Base-by-base conservation (phyloP, 2,113 vertebrate genomes). In the Prochilodus magdalenae region DNA sequence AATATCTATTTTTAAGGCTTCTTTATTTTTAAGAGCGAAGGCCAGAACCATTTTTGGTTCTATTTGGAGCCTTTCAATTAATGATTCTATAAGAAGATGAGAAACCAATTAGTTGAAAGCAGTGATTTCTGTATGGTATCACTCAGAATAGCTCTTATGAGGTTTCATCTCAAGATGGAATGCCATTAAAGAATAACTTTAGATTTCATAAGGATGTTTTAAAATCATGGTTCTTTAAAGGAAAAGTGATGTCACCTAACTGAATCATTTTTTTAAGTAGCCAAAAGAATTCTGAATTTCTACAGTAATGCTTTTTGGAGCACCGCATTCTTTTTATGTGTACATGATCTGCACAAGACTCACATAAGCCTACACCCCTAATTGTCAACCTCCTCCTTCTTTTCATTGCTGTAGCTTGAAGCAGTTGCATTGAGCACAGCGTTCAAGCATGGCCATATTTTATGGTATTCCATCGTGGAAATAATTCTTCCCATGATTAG, bases 401-500 rank as follows among this genome's bases (percentile, higher is more conserved):
- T 12, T 7, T 55, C 15, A 22, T 36, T 53, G 1, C 40, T 2
- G 14, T 30, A 49, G 12, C 36, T 29, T 26, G 24, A 33, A 40
- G 62, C 62, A 36, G 14, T 29, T 8, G 30, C n/a, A 11, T 1
- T 57, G 20, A 66, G 30, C 57, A 79, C 55, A 65, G 20, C n/a
- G 59, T 83, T 70, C 66, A 29, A 60, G 7, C 40, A 55, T 65
- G 1, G 27, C 57, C 36, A 30, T 65, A 70, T 70, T 33, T 66
- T 40, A 67, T 36, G 40, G 66, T 72, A 29, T 73, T 79, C 49
- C 53, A 33, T 40, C 57, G 40, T 33, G 27, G 8, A 67, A 83
- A 77, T 66, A 74, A 67, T 63, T 44, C 63, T 26, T 75, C 55
- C 33, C 22, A 26, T 55, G 14, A 75, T 84, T 78, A 84, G 47